Percentiles rank a stretch among this genome's conserved stretches.
Conservation (phyloP, 2,113 vertebrate species). For the Pseudorhombus dupliciocellatus region DNA sequence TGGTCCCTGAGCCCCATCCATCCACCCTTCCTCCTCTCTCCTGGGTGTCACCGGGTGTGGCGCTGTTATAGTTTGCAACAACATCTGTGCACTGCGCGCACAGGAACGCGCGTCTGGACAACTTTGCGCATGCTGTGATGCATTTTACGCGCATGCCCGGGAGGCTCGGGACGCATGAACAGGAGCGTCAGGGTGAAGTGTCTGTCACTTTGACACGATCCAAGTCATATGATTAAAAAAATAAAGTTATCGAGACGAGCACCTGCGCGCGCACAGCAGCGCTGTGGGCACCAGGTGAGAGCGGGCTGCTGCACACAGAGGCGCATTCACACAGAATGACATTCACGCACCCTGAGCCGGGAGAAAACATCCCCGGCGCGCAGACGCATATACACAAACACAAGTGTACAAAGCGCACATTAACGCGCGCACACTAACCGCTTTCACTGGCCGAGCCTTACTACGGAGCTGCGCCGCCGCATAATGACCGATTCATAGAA, state of each 20-base stretch:
- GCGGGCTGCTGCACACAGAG: constrained; percentile 53
- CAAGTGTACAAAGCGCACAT: constrained; percentile 70
- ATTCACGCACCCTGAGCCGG: constrained; percentile 55
- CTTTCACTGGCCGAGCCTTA: constrained; percentile 66
- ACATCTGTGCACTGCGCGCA: constrained; percentile 38
- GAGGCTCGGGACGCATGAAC: not conserved
- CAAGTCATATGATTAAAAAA: constrained; percentile 3
- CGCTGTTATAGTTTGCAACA: constrained; percentile 28
- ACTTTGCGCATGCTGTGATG: no score
- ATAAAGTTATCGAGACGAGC: not conserved
- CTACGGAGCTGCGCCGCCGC: constrained; percentile 41
- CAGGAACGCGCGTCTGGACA: not conserved
- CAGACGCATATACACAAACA: constrained; percentile 66
- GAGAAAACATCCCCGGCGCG: constrained; percentile 47
- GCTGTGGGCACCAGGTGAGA: not conserved
- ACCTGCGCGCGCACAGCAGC: not conserved
- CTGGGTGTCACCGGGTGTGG: constrained; percentile 59
- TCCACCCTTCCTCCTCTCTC: constrained; percentile 7
- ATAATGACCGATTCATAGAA: constrained; percentile 80
- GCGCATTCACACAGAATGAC: constrained; percentile 54
- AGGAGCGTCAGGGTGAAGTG: not conserved
- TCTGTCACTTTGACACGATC: constrained; percentile 14
- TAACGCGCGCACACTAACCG: constrained; percentile 68
- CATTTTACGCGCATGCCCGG: not conserved
- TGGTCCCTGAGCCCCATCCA: constrained; percentile 21